Percentiles rank a stretch among this genome's conserved stretches.
These are phyloP conservation scores for Panurus biarmicus DNA, from an alignment of 2,113 vertebrate genomes.

Conservation along the genomic window DNA sequence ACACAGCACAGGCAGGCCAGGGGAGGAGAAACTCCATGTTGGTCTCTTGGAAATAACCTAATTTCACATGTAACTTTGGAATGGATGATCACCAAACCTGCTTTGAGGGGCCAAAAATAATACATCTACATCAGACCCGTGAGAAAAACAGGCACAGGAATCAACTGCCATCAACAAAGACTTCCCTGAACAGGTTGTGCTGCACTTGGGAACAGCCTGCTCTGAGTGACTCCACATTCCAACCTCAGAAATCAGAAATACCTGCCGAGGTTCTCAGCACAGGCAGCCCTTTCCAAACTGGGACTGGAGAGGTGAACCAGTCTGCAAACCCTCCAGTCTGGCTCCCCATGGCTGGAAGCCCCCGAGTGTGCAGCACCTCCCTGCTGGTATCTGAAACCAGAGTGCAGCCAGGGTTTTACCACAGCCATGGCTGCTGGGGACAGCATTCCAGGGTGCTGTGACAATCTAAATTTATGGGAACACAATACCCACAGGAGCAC, in stretches of 20 bases:
- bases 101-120: neutral
- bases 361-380: neutral
- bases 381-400: neutral
- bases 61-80: neutral
- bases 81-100: neutral
- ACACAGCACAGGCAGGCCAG: neutral
- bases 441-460: neutral
- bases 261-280: rapidly evolving
- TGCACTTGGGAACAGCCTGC: neutral
- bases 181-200: neutral
- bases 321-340: neutral
- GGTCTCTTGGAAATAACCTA: neutral
- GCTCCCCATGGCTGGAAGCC: rapidly evolving
- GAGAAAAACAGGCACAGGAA: neutral
- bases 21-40: neutral
- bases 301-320: neutral
- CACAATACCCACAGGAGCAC: neutral
- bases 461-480: neutral
- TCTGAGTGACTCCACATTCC: neutral
- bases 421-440: neutral
- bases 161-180: neutral
- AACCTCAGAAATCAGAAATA: neutral
- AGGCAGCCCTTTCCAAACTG: neutral
- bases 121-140: neutral
- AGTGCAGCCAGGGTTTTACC: neutral